These are phyloP conservation scores for Cosmorhoe ocellata DNA, from an alignment of 2,888 invertebrate species.

Conservation along the genomic window DNA sequence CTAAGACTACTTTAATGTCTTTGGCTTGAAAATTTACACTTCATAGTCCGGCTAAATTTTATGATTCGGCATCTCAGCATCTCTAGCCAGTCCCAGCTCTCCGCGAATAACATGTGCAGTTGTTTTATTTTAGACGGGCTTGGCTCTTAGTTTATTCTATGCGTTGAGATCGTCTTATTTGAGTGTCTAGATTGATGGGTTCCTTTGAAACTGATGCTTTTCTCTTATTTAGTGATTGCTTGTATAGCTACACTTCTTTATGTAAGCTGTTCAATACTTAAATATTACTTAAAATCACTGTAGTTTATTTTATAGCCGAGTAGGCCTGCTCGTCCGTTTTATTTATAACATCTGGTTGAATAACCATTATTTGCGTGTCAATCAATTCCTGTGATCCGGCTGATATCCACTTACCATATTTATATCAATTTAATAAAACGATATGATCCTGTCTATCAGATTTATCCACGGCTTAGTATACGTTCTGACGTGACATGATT, in stretches of 20 bases:
- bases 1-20: too few relatives aligned
- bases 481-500: conserved; percentile 34
- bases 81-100: conserved; percentile 38
- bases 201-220: conserved; percentile 14
- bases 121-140: conserved; percentile 19
- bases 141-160: conserved; percentile 10
- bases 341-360: too few relatives aligned
- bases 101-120: conserved; percentile 20
- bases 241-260: not conserved
- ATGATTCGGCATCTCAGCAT: not conserved
- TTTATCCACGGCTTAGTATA: conserved; percentile 37
- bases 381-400: not conserved
- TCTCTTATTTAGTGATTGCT: not conserved
- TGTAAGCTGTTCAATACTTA: not conserved
- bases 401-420: not conserved
- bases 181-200: conserved; percentile 23
- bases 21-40: too few relatives aligned
- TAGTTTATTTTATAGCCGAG: not conserved
- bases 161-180: conserved; percentile 19
- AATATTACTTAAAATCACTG: not conserved
- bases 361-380: not conserved
- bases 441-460: conserved; percentile 32
- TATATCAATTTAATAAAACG: conserved; percentile 7
- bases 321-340: too few relatives aligned
- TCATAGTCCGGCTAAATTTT: not conserved